Percentiles rank a stretch among this genome's conserved stretches.
Conservation (phyloP, 2,888 invertebrate species). For the Sisyra nigra region DNA sequence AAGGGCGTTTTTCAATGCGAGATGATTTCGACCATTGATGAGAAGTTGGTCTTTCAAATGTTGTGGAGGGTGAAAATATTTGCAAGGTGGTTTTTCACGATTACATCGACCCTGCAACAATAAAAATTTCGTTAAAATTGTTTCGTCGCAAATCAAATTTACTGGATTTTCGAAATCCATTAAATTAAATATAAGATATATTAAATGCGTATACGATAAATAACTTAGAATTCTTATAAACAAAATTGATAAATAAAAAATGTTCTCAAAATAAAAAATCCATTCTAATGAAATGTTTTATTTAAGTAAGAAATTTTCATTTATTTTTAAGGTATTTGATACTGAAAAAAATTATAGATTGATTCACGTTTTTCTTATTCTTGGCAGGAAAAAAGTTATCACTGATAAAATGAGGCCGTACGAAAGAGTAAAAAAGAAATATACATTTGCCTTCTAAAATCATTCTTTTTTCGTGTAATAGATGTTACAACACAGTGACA, state of each 20-base stretch:
- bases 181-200: background rate
- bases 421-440: too few species aligned
- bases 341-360: too few species aligned
- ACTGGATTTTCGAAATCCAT: too few species aligned
- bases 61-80: conserved; percentile 99
- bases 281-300: too few species aligned
- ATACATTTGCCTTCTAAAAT: too few species aligned
- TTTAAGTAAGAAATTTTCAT: too few species aligned
- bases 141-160: too few species aligned
- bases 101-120: conserved; percentile 94
- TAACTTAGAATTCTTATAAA: background rate
- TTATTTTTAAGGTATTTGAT: too few species aligned
- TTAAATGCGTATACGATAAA: background rate
- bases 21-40: conserved; percentile 98
- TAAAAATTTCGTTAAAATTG: background rate
- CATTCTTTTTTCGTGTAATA: too few species aligned
- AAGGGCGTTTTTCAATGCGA: conserved; percentile 95
- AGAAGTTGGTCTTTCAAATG: conserved; percentile 99
- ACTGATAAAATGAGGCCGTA: background rate
- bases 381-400: background rate
- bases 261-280: too few species aligned
- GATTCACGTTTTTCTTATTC: too few species aligned
- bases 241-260: background rate
- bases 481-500: too few species aligned
- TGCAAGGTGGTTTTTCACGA: conserved; percentile 99